phyloP scores from a whole-genome alignment of 30 jellyfish, hydroid and myxozoan species.

The Euphysa ruthae region DNA sequence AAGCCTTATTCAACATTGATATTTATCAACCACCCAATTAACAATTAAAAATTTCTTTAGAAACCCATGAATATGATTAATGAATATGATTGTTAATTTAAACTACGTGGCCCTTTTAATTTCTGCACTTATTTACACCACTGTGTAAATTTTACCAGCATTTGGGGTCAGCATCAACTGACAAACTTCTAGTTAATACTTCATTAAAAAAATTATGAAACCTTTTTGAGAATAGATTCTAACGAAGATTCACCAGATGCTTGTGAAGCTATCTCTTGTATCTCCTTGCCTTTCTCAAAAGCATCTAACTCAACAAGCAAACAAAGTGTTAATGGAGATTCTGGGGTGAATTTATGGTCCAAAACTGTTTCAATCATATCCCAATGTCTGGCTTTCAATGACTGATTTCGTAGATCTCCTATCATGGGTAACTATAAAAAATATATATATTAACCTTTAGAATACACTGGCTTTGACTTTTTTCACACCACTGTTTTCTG shows the following conservation, averaged over 20 bases:
- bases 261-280: constrained; percentile 88
- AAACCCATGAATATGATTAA: too few species aligned
- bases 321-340: constrained; percentile 68
- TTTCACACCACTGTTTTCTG: too few species aligned
- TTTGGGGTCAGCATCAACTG: too few species aligned
- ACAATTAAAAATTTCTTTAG: too few species aligned
- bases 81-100: too few species aligned
- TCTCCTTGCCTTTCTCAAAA: constrained; percentile 72
- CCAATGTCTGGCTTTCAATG: constrained; percentile 96
- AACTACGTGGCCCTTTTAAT: too few species aligned
- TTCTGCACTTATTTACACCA: too few species aligned
- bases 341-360: constrained; percentile 53
- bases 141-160: too few species aligned
- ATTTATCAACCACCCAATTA: too few species aligned
- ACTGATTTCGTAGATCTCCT: constrained; percentile 79
- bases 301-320: constrained; percentile 82
- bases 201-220: background rate
- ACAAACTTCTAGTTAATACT: too few species aligned
- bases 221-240: constrained; percentile 92
- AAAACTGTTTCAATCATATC: constrained; percentile 74
- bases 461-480: too few species aligned
- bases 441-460: background rate
- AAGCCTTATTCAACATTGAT: too few species aligned
- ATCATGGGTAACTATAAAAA: constrained; percentile 76
- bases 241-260: constrained; percentile 97